Conservation (phyloP, 2,113 vertebrate genomes). For the Lepus timidus region DNA sequence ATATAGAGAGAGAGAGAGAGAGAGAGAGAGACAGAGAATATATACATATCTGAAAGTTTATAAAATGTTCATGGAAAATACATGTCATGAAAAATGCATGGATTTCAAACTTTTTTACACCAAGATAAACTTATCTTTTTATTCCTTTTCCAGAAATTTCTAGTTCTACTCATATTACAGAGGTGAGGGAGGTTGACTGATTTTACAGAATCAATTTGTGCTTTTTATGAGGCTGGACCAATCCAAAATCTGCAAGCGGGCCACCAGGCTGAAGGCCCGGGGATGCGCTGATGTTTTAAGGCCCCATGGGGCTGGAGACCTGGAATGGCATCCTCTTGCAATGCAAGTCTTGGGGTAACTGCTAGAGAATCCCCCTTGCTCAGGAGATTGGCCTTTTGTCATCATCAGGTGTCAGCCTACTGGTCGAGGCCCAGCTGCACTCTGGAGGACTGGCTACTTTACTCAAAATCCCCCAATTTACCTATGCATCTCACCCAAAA, state of each 20-base stretch:
- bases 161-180: too few species aligned
- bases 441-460: neutral
- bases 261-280: neutral
- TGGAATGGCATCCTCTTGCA: neutral
- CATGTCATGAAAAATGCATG: too few species aligned
- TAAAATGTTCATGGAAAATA: too few species aligned
- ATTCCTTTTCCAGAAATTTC: too few species aligned
- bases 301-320: neutral
- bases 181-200: neutral
- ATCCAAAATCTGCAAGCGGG: neutral
- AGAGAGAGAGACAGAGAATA: too few species aligned
- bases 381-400: neutral
- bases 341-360: neutral
- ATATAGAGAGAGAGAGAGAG: neutral
- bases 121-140: too few species aligned
- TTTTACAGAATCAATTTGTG: neutral
- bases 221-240: neutral
- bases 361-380: neutral
- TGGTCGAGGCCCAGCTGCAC: neutral
- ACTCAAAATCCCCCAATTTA: neutral
- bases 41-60: too few species aligned
- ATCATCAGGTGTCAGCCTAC: neutral
- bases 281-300: neutral
- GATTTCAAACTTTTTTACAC: too few species aligned
- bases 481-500: neutral